These are phyloP conservation scores for Polydesmus complanatus DNA, from an alignment of 2,888 invertebrate genomes.

Conservation along the genomic window DNA sequence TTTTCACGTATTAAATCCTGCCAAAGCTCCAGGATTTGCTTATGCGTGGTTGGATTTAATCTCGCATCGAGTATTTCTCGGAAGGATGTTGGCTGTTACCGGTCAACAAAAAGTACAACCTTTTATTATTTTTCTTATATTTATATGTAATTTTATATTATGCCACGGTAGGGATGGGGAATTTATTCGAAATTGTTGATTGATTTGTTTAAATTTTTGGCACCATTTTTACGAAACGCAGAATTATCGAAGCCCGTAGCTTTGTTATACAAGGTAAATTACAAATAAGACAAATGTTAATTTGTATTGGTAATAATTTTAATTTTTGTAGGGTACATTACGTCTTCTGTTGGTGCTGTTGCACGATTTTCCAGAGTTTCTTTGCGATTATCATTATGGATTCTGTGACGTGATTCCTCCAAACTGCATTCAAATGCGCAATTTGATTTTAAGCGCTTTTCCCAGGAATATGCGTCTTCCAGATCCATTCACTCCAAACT, in stretches of 20 bases:
- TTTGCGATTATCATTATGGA: slow-evolving; percentile 97
- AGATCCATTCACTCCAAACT: slow-evolving; percentile 94
- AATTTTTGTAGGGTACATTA: slow-evolving; percentile 47
- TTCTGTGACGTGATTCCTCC: slow-evolving; percentile 99
- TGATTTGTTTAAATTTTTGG: slow-evolving; percentile 90
- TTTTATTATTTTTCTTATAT: slow-evolving; percentile 11
- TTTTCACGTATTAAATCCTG: slow-evolving; percentile 80
- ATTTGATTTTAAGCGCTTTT: slow-evolving; percentile 92
- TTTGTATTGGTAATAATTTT: not conserved
- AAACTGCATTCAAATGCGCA: slow-evolving; percentile 97
- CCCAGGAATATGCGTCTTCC: slow-evolving; percentile 96
- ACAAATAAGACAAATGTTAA: not conserved
- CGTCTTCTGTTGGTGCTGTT: slow-evolving; percentile 85
- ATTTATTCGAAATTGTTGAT: slow-evolving; percentile 92
- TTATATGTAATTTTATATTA: slow-evolving; percentile 13
- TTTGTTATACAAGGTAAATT: slow-evolving; percentile 72
- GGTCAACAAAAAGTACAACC: slow-evolving; percentile 65
- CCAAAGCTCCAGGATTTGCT: slow-evolving; percentile 87
- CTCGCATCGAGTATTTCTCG: slow-evolving; percentile 90
- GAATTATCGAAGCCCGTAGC: slow-evolving; percentile 89
- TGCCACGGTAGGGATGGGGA: slow-evolving; percentile 61
- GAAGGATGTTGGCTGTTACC: slow-evolving; percentile 75
- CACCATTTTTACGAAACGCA: slow-evolving; percentile 93
- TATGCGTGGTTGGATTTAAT: slow-evolving; percentile 98
- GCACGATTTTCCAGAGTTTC: slow-evolving; percentile 98